Evolutionary conservation across 2,113 vertebrate genomes (phyloP), one percentile per base, ranked within the genome.

Genomic region (Gambusia holbrooki): DNA sequence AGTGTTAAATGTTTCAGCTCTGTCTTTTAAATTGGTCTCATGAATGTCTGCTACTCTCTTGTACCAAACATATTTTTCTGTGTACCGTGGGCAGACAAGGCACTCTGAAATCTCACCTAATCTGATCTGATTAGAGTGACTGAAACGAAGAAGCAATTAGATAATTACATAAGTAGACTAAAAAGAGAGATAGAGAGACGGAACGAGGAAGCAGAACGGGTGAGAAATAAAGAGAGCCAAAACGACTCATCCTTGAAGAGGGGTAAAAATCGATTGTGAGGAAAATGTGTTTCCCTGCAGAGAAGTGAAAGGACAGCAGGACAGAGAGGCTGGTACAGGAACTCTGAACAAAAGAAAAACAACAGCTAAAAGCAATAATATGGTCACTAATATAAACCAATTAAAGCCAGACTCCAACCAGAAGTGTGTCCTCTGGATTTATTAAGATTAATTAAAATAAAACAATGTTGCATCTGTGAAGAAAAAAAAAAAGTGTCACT

Each of bases 241-340:
- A 83, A 63, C 79, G 79, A 88, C 76, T 90, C 83, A 80, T 85
- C 75, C 83, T 87, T 89, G 79, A 90, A 84, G 79, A 61, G 73
- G 77, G 74, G 62, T 48, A 40, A 48, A 71, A 66, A 90, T 90
- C 71, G 80, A 91, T 84, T 68, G 35, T 83, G 89, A 85, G 79
- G 84, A 87, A 87, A 90, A 88, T 76, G 74, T 85, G 71, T 51
- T 42, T 82, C 90, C 79, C 79, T 12, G 27, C 27, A 69, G 81
- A 76, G 79, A 74, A 29, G 69, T 68, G 71, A 79, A 65, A 77
- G 80, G 71, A 84, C 29, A 27, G 73, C 60, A 78, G 67, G 71
- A 62, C 62, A 66, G 60, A 48, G 54, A 74, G 73, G 68, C 51
- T 2, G 33, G 67, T 69, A 29, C 63, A 79, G 76, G 45, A 64